Evolutionary conservation across 2,797 vertebrate genomes (phyloP).

Genomic region (Schizopygopsis malacanthus): DNA sequence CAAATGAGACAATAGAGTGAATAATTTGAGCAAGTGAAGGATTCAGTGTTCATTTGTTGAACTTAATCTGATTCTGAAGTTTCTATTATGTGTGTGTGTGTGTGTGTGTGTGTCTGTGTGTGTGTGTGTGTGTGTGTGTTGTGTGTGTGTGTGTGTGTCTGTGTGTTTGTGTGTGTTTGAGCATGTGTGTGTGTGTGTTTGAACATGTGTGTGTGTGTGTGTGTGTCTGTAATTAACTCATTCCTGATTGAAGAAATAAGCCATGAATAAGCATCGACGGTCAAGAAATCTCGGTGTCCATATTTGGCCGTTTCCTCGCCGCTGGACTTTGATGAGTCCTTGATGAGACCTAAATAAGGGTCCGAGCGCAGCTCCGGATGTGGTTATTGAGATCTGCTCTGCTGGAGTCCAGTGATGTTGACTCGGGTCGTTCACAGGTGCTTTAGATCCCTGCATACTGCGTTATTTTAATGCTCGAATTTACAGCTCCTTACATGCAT

Average conservation of each 20-base stretch:
- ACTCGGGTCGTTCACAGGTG: neutral
- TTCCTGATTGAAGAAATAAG: no score
- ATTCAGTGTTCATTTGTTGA: neutral
- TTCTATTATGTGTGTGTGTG: neutral
- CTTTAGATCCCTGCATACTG: neutral
- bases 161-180: neutral
- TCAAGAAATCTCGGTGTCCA: neutral
- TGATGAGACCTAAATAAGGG: slow-evolving; percentile 58
- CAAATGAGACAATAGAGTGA: neutral
- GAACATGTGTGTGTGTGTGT: neutral
- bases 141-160: no score
- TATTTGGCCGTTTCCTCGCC: slow-evolving; percentile 47
- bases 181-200: neutral
- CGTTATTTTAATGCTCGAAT: no score
- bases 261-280: no score
- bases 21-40: neutral
- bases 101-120: neutral
- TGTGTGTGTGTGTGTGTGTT: no score
- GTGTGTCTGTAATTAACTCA: no score
- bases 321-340: slow-evolving; percentile 33
- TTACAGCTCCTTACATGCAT: no score
- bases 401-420: no score
- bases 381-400: neutral
- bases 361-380: slow-evolving; percentile 33
- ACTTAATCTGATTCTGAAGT: neutral